Evolutionary conservation across 2,888 invertebrate species (phyloP).

Genomic region (Apodemia mormo): DNA sequence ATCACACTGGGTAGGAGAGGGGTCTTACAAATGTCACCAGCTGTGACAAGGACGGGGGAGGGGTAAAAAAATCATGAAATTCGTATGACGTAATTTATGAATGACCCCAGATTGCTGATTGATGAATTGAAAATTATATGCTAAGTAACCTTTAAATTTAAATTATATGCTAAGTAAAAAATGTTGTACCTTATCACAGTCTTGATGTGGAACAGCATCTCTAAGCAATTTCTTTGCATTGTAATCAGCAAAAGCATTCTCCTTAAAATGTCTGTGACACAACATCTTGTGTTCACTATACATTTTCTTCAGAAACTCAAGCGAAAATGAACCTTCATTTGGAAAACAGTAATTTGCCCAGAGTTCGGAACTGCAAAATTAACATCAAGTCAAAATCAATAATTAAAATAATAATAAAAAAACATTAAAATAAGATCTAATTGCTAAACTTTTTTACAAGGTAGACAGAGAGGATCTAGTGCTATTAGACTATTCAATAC

Average conservation of each 20-base stretch:
- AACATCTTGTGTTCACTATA: not conserved
- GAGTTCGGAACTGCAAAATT: not conserved
- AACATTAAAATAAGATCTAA: not conserved
- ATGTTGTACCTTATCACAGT: not conserved
- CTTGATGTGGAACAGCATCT: not conserved
- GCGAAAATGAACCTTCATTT: not conserved
- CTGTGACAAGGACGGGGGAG: too few relatives aligned
- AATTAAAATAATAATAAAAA: too few relatives aligned
- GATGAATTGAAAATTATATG: not conserved
- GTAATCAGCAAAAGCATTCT: not conserved
- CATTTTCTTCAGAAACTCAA: not conserved
- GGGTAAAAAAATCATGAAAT: too few relatives aligned
- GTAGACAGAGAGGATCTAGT: not conserved
- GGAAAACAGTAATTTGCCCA: not conserved
- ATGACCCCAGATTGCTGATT: too few relatives aligned
- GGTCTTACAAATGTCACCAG: too few relatives aligned
- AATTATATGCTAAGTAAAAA: not conserved
- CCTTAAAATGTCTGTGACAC: conserved; percentile 1
- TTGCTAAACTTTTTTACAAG: not conserved
- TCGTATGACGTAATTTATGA: too few relatives aligned
- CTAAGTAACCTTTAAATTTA: not conserved
- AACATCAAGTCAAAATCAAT: too few relatives aligned
- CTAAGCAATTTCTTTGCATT: not conserved
- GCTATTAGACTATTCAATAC: not conserved
- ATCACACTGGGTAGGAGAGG: too few relatives aligned